phyloP scores from a whole-genome alignment of 2,113 vertebrate genomes.

The Rhadina sibilatrix region DNA sequence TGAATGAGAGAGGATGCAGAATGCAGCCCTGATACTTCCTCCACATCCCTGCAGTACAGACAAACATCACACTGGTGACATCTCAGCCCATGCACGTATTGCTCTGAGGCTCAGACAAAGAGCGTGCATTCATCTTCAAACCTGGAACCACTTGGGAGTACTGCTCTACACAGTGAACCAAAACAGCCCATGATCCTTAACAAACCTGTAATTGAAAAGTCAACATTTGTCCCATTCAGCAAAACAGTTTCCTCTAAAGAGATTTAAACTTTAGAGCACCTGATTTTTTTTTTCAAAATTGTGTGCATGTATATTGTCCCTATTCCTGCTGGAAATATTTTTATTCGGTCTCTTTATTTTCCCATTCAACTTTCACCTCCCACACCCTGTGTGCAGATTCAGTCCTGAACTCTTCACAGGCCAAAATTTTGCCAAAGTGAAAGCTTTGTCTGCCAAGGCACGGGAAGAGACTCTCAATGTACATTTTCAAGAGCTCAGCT shows the following conservation, averaged over 20 bases:
- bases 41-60: neutral
- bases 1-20: neutral
- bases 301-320: neutral
- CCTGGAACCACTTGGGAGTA: neutral
- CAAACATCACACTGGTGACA: neutral
- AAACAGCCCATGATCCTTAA: constrained; percentile 32
- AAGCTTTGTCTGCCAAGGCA: neutral
- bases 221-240: neutral
- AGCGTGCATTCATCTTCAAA: constrained; percentile 25
- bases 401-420: neutral
- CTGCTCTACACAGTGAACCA: constrained; percentile 30
- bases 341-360: neutral
- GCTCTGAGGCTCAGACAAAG: neutral
- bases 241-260: neutral
- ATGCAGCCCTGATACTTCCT: neutral
- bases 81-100: neutral
- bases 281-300: neutral
- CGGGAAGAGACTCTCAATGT: neutral
- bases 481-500: neutral
- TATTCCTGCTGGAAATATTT: neutral
- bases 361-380: neutral
- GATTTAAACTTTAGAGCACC: neutral
- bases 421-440: neutral
- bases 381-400: neutral
- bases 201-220: constrained; percentile 42